phyloP scores from a whole-genome alignment of 2,113 vertebrate species.

The Ceyx margarethae region DNA sequence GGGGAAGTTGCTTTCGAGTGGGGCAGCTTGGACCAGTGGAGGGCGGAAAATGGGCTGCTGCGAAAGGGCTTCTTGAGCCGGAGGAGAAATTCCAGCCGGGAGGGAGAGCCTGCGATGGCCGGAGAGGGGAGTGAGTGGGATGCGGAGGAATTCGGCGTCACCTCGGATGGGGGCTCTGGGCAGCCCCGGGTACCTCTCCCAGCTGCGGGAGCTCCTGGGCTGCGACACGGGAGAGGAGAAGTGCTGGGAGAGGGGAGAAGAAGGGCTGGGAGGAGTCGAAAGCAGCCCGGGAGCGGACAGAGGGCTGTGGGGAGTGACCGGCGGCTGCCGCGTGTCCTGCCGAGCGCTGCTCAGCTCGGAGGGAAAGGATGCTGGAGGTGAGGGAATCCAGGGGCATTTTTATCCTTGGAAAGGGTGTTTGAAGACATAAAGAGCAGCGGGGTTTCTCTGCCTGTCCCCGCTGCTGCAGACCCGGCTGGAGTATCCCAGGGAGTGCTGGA shows the following conservation, averaged over 20 bases:
- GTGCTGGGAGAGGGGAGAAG: too few relatives aligned
- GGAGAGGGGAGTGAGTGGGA: background rate
- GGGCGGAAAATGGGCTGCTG: background rate
- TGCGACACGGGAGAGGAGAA: background rate
- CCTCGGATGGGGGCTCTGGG: background rate
- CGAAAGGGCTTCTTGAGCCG: background rate
- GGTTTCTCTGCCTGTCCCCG: background rate
- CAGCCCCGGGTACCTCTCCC: background rate
- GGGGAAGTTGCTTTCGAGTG: background rate
- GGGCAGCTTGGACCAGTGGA: background rate
- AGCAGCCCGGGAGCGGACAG: background rate
- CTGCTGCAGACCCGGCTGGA: background rate
- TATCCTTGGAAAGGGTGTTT: background rate
- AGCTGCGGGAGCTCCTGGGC: background rate
- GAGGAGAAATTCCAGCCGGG: background rate
- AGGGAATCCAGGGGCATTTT: background rate
- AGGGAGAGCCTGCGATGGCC: background rate
- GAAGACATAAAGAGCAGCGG: background rate
- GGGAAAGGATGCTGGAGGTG: background rate
- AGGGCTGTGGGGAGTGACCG: background rate
- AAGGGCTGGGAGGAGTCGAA: background rate
- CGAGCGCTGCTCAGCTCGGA: background rate
- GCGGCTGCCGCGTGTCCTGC: background rate
- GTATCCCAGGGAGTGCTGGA: fast-evolving
- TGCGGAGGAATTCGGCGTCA: background rate